Percentiles rank a stretch among this genome's conserved stretches.
Conservation (phyloP, 1,140 invertebrate genomes). For the Heliothis subflexa region DNA sequence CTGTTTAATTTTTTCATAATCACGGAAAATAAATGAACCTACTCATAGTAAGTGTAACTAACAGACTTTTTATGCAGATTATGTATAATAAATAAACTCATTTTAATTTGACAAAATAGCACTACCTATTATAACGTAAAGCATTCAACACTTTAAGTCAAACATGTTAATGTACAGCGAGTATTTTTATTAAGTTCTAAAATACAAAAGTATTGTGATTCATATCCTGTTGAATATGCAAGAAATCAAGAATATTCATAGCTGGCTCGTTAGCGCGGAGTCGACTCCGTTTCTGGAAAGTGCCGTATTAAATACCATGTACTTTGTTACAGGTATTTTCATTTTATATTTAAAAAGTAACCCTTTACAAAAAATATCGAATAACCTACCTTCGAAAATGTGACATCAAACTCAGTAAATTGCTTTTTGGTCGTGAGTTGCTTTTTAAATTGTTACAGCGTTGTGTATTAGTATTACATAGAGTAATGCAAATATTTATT, state of each 20-base stretch:
- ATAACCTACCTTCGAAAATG: too few species aligned
- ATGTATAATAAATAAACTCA: background rate
- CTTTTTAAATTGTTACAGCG: too few species aligned
- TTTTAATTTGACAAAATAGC: background rate
- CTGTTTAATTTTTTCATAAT: background rate
- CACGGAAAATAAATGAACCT: background rate
- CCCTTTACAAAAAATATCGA: background rate
- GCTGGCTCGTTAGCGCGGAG: constrained; percentile 70
- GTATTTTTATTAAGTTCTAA: constrained; percentile 59
- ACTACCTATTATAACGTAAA: background rate
- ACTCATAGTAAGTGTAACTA: too few species aligned
- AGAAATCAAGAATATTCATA: constrained; percentile 73
- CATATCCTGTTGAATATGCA: constrained; percentile 78
- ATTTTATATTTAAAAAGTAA: background rate
- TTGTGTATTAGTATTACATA: too few species aligned
- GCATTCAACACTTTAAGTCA: constrained; percentile 1
- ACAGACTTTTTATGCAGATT: too few species aligned
- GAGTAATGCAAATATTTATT: too few species aligned
- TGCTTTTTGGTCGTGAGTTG: too few species aligned
- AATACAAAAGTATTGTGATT: constrained; percentile 77
- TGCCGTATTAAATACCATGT: constrained; percentile 64
- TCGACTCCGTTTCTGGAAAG: constrained; percentile 69
- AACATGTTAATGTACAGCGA: constrained; percentile 18
- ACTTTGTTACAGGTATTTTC: constrained; percentile 20
- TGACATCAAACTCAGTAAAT: too few species aligned